Evolutionary conservation across 2,888 invertebrate genomes (phyloP).

Genomic region (Erynnis tages): DNA sequence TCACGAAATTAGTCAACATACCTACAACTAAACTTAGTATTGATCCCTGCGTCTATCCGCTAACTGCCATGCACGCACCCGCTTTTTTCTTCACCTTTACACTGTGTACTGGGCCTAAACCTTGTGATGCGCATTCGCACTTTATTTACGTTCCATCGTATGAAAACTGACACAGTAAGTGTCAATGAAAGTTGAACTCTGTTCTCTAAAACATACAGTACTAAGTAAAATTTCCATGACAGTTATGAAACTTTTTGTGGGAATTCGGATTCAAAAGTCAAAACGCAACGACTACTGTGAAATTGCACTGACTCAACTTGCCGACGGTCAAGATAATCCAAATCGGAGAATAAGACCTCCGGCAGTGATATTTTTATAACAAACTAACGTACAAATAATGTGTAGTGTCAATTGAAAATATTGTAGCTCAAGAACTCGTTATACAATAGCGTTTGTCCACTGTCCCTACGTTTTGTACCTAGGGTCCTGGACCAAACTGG

Average conservation of each 20-base stretch:
- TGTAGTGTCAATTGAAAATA: too few species aligned
- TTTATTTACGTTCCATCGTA: conserved; percentile 31
- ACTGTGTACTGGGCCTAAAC: too few species aligned
- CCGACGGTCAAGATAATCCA: conserved; percentile 8
- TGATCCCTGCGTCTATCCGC: too few species aligned
- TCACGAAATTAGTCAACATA: too few species aligned
- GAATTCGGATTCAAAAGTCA: conserved; percentile 6
- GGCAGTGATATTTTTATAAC: background rate
- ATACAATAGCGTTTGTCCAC: too few species aligned
- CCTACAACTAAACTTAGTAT: too few species aligned
- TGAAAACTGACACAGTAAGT: conserved; percentile 1
- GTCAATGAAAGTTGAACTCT: background rate
- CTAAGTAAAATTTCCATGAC: background rate
- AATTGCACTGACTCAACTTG: conserved; percentile 3
- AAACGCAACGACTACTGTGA: conserved; percentile 22
- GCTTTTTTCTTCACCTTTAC: too few species aligned
- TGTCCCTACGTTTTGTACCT: too few species aligned
- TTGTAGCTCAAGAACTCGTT: too few species aligned
- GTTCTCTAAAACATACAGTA: background rate
- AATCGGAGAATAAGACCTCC: conserved; percentile 3
- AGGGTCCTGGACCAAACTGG: too few species aligned
- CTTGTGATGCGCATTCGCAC: conserved; percentile 40
- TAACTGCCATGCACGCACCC: too few species aligned
- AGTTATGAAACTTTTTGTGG: conserved; percentile 4
- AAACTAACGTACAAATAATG: background rate